phyloP scores from a whole-genome alignment of 2,113 vertebrate species.

The Toxotes jaculatrix region DNA sequence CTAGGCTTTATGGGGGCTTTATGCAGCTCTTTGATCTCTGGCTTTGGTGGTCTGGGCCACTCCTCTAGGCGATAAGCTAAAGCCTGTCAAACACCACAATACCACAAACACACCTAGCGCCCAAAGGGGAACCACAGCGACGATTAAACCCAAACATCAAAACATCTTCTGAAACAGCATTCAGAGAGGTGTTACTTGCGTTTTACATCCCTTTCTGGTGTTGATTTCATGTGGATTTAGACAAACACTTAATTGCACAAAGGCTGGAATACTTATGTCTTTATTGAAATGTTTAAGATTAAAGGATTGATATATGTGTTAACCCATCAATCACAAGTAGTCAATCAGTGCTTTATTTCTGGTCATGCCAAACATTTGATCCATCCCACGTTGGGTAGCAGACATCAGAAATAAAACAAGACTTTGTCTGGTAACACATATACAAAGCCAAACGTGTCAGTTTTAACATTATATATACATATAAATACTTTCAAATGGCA shows the following conservation, averaged over 20 bases:
- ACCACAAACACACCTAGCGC: constrained; percentile 55
- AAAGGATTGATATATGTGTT: constrained; percentile 4
- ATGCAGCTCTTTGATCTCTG: constrained; percentile 71
- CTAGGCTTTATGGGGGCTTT: constrained; percentile 60
- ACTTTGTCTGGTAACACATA: not conserved
- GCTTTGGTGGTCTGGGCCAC: constrained; percentile 54
- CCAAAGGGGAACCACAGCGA: constrained; percentile 41
- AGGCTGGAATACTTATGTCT: constrained; percentile 16
- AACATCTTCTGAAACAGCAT: constrained; percentile 46
- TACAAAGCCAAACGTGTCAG: not conserved
- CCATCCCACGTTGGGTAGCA: not conserved
- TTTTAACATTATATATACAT: not conserved
- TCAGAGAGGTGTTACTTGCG: constrained; percentile 47
- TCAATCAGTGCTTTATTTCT: not conserved
- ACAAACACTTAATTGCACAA: constrained; percentile 8
- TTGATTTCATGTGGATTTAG: constrained; percentile 49
- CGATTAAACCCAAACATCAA: constrained; percentile 66
- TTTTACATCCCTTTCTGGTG: constrained; percentile 30
- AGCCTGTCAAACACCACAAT: constrained; percentile 74
- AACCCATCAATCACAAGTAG: not conserved
- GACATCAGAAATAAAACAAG: not conserved
- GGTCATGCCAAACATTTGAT: not conserved
- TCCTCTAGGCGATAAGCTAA: constrained; percentile 72
- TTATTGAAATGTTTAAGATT: constrained; percentile 3
- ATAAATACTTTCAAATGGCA: too few species aligned